Evolutionary conservation across 1,140 invertebrate species (phyloP), one percentile per base, ranked within the genome.

Genomic region (Eulimnadia texana): DNA sequence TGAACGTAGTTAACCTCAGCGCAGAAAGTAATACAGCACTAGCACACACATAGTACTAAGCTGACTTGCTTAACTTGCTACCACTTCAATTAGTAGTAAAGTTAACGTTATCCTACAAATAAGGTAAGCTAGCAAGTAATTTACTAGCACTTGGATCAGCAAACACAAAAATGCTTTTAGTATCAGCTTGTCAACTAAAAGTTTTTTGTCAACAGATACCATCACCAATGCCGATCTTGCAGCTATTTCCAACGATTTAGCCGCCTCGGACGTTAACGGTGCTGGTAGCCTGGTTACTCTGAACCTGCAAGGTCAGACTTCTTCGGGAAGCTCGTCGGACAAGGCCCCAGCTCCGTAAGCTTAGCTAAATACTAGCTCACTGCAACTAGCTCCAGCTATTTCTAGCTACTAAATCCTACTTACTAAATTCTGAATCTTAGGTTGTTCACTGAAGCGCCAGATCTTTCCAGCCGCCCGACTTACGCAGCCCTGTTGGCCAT

Each of bases 381-480:
- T 11, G 49, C 64, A 20, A 69, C 64, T 1, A 58, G 60, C 22
- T 51, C 19, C 47, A 62, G 60, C 0, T 64, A 66, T 33, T 9
- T 6, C 16, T 42, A 42, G 33, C 33, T 42, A 16, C 16, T 42
- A 42, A 42, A 9, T 42, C 6, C 33, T 42, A 42, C 6, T 42
- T 16, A 16, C 6, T 53, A 64, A 25, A 64, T 50, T 3, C 63
- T 70, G 9, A 62, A 65, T n/a, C 63, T 66, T 60, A 68, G 69
- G 49, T 68, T 70, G 49, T 63, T 64, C 10, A 58, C 66, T 1
- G 59, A 24, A 27, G 63, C 67, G 13, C 16, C 28, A 2, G 54
- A 62, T 16, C 29, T 3, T n/a, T 64, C 64, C 22, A 65, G 50
- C 2, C 55, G 42, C 19, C 56, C 61, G 20, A 67, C 66, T 2